Percentiles rank a stretch among this genome's conserved stretches.
Conservation (phyloP, 2,888 invertebrate genomes). For the Serrognathus titanus region DNA sequence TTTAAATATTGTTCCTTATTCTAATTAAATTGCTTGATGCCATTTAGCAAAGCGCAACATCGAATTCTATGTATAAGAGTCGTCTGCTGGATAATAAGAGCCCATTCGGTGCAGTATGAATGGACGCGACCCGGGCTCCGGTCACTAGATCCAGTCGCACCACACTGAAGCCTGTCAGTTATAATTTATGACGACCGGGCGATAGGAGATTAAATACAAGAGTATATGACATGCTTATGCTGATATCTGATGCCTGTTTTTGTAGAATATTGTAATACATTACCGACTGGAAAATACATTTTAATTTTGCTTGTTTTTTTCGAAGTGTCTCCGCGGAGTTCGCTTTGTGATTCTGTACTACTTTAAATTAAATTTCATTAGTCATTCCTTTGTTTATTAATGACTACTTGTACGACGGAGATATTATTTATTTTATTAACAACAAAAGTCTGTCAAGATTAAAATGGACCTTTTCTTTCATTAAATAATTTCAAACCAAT, state of each 20-base stretch:
- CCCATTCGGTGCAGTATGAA: slow-evolving; percentile 7
- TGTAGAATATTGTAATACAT: slow-evolving; percentile 19
- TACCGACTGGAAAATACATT: slow-evolving; percentile 10
- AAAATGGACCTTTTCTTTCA: too few species aligned
- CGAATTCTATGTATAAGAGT: neutral
- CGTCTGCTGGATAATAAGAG: neutral
- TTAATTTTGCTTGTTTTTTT: slow-evolving; percentile 6
- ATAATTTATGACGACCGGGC: slow-evolving; percentile 35
- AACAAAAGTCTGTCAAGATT: too few species aligned
- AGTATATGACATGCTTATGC: slow-evolving; percentile 33
- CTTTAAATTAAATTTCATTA: too few species aligned
- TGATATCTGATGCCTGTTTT: slow-evolving; percentile 32
- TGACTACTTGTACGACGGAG: too few species aligned
- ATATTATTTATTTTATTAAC: too few species aligned
- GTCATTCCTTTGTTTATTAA: too few species aligned
- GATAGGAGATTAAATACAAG: slow-evolving; percentile 36
- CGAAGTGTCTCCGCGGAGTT: too few species aligned
- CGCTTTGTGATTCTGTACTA: too few species aligned
- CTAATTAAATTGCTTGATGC: too few species aligned
- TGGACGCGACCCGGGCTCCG: slow-evolving; percentile 23
- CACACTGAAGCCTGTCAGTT: slow-evolving; percentile 30
- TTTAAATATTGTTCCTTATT: neutral
- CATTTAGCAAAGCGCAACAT: neutral
- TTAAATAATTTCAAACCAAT: too few species aligned
- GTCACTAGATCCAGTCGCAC: slow-evolving; percentile 27